Conservation (phyloP, 30 jellyfish, hydroid and myxozoan species). For the Turritopsis rubra region DNA sequence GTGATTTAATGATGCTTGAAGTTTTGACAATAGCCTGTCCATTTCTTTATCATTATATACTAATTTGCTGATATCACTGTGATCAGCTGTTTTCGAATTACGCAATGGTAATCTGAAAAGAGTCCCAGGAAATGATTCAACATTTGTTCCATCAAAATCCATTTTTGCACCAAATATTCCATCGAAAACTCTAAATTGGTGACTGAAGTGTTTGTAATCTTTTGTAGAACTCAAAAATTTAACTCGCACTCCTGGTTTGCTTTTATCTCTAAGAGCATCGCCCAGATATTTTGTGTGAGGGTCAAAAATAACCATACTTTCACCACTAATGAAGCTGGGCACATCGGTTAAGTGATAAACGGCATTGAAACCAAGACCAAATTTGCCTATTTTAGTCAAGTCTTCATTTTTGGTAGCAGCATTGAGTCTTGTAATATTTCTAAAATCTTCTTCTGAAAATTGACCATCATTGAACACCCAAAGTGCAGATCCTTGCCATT, state of each 20-base stretch:
- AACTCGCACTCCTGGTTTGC: slow-evolving; percentile 59
- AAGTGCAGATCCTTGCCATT: slow-evolving; percentile 82
- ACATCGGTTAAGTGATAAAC: slow-evolving; percentile 75
- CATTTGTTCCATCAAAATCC: slow-evolving; percentile 27
- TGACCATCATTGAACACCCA: slow-evolving; percentile 60
- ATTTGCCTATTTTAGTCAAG: slow-evolving; percentile 58
- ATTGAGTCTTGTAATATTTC: slow-evolving; percentile 53
- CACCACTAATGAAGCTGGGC: slow-evolving; percentile 62
- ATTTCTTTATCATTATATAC: slow-evolving; percentile 41
- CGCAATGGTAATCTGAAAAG: slow-evolving; percentile 76
- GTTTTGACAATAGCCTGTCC: slow-evolving; percentile 33
- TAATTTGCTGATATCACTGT: slow-evolving; percentile 45
- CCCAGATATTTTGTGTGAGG: slow-evolving; percentile 77
- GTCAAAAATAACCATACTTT: slow-evolving; percentile 55
- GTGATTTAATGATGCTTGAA: slow-evolving; percentile 25
- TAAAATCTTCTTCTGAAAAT: slow-evolving; percentile 61
- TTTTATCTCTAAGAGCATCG: slow-evolving; percentile 41
- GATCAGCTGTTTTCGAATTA: slow-evolving; percentile 34
- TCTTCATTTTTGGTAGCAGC: slow-evolving; percentile 72
- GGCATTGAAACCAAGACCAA: slow-evolving; percentile 84
- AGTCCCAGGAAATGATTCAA: slow-evolving; percentile 40
- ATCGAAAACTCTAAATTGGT: slow-evolving; percentile 48
- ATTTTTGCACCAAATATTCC: slow-evolving; percentile 52
- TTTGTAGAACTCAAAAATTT: slow-evolving; percentile 24
- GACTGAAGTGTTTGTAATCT: slow-evolving; percentile 25